Evolutionary conservation across 37 sponge, comb jelly and placozoan genomes (phyloP).

Genomic region (Ianthella basta): DNA sequence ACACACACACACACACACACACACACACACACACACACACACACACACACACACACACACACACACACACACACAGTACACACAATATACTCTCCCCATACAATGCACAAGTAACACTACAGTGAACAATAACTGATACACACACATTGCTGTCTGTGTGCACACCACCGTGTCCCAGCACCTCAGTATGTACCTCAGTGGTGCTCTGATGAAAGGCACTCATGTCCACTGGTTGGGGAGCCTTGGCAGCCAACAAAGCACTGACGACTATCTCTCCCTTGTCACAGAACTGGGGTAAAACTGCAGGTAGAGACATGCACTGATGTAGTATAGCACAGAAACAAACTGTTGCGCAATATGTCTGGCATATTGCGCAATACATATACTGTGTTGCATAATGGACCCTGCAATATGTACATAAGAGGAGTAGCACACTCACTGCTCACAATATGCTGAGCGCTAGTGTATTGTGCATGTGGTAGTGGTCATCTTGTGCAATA

Average conservation of each 20-base stretch:
- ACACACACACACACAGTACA: not conserved
- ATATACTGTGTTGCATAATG: too few species aligned
- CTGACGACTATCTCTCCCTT: slow-evolving; percentile 22
- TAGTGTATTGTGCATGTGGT: not conserved
- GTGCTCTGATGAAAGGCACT: slow-evolving; percentile 36
- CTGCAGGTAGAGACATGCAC: not conserved
- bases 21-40: not conserved
- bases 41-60: not conserved
- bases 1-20: too few species aligned
- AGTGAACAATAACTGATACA: not conserved
- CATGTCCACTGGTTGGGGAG: slow-evolving; percentile 3
- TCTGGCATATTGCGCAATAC: too few species aligned
- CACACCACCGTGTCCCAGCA: not conserved
- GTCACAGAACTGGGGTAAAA: slow-evolving; percentile 39
- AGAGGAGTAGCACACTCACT: not conserved
- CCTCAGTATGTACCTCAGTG: slow-evolving; percentile 30
- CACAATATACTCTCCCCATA: not conserved
- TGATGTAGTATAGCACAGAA: too few species aligned
- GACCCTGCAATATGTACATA: too few species aligned
- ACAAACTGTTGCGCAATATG: too few species aligned
- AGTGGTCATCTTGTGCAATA: not conserved
- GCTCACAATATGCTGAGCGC: not conserved
- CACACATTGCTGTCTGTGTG: not conserved
- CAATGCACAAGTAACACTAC: not conserved
- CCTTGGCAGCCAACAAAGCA: slow-evolving; percentile 12